Evolutionary conservation across 2,113 vertebrate species (phyloP).

Genomic region (Epinephelus moara): DNA sequence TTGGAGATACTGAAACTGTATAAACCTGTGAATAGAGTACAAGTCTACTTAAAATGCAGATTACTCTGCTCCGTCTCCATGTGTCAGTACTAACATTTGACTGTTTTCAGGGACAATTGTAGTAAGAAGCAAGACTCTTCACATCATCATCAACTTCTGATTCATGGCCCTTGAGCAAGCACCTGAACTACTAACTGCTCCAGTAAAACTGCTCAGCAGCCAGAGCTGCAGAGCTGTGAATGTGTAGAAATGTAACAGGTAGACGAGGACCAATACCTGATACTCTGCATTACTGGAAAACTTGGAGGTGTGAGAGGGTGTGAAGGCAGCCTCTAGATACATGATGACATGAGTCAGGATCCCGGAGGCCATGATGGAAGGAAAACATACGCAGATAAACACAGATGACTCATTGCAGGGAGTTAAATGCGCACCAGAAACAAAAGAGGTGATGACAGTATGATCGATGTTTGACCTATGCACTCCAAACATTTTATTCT

Average conservation of each 20-base stretch:
- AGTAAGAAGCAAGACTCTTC: neutral
- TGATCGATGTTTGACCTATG: constrained; percentile 36
- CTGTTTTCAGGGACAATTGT: neutral
- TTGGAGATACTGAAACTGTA: constrained; percentile 6
- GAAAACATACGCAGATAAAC: constrained; percentile 27
- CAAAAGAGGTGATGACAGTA: constrained; percentile 23
- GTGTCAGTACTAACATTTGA: neutral
- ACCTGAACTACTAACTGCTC: neutral
- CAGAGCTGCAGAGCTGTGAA: constrained; percentile 11
- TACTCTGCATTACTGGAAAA: constrained; percentile 3
- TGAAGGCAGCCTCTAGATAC: constrained; percentile 22
- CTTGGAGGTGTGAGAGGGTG: constrained; percentile 1
- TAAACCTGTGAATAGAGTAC: neutral
- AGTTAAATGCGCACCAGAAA: constrained; percentile 26
- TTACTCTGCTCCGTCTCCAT: neutral
- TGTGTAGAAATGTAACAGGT: neutral
- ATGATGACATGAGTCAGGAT: constrained; percentile 50
- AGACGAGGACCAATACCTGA: neutral
- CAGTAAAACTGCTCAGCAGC: neutral
- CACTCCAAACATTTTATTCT: constrained; percentile 10
- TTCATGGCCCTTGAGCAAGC: neutral
- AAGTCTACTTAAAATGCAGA: constrained; percentile 11
- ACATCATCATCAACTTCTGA: neutral
- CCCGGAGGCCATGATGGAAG: constrained; percentile 24
- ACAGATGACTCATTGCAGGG: constrained; percentile 55